phyloP scores from a whole-genome alignment of 64 coral and sea anemone genomes.

The Montipora sp. region DNA sequence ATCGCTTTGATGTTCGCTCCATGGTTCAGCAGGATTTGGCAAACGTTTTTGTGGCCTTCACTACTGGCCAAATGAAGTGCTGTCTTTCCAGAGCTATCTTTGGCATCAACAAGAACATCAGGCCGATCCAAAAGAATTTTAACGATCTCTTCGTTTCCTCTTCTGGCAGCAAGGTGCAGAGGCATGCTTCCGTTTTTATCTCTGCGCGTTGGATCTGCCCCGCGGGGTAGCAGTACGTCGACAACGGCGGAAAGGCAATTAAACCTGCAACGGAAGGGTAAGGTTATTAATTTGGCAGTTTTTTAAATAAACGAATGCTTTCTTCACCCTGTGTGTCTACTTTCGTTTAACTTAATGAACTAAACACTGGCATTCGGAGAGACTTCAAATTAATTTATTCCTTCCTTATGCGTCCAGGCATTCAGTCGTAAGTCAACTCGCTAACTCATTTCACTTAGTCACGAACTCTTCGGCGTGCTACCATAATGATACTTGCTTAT shows the following conservation, averaged over 20 bases:
- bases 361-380: too few species aligned
- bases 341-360: too few species aligned
- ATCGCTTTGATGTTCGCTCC: constrained; percentile 31
- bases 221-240: constrained; percentile 44
- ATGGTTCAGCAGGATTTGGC: constrained; percentile 4
- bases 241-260: constrained; percentile 10
- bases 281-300: neutral
- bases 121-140: constrained; percentile 48
- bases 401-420: too few species aligned
- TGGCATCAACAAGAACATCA: neutral
- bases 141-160: constrained; percentile 46
- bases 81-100: constrained; percentile 16
- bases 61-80: constrained; percentile 45
- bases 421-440: too few species aligned
- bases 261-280: neutral
- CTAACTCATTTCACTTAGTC: too few species aligned
- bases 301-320: too few species aligned
- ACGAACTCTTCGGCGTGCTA: too few species aligned
- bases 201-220: constrained; percentile 41
- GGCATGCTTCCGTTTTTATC: constrained; percentile 34
- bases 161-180: constrained; percentile 58
- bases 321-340: too few species aligned
- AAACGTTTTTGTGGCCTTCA: constrained; percentile 21
- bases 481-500: too few species aligned
- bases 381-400: too few species aligned